Evolutionary conservation across 2,888 invertebrate genomes (phyloP).

Genomic region (Catocala nupta): DNA sequence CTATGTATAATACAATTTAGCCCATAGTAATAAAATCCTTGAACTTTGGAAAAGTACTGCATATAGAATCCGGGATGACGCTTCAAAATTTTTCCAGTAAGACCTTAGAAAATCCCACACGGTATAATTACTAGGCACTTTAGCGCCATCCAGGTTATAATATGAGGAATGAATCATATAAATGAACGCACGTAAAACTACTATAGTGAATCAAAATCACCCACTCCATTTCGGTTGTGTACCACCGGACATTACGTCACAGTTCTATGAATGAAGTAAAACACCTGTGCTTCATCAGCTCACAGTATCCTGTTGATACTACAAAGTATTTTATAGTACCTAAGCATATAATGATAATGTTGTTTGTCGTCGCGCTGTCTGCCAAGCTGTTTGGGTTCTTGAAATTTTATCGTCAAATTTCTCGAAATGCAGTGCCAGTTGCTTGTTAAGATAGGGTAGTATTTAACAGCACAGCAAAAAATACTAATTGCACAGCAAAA

Average conservation of each 20-base stretch:
- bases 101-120: constrained; percentile 32
- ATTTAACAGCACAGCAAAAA: too few relatives aligned
- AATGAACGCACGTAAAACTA: constrained; percentile 7
- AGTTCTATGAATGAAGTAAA: constrained; percentile 66
- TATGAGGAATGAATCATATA: background rate
- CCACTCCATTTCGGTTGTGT: constrained; percentile 31
- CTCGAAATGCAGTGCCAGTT: constrained; percentile 31
- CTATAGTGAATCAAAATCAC: constrained; percentile 29
- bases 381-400: constrained; percentile 33
- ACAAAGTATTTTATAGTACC: constrained; percentile 26
- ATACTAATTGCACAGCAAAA: too few relatives aligned
- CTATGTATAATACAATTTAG: too few relatives aligned
- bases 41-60: constrained; percentile 40
- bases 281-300: constrained; percentile 72
- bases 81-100: constrained; percentile 31
- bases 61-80: constrained; percentile 37
- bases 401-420: constrained; percentile 32
- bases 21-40: too few relatives aligned
- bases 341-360: constrained; percentile 41
- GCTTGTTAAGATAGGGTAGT: constrained; percentile 12
- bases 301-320: constrained; percentile 73
- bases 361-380: constrained; percentile 49
- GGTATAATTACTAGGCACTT: background rate
- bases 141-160: constrained; percentile 1
- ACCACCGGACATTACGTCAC: constrained; percentile 63